Percentiles rank a stretch among this genome's conserved stretches.
These are phyloP conservation scores for Acanthisitta chloris DNA, from an alignment of 2,113 vertebrate genomes.

Conservation along the genomic window DNA sequence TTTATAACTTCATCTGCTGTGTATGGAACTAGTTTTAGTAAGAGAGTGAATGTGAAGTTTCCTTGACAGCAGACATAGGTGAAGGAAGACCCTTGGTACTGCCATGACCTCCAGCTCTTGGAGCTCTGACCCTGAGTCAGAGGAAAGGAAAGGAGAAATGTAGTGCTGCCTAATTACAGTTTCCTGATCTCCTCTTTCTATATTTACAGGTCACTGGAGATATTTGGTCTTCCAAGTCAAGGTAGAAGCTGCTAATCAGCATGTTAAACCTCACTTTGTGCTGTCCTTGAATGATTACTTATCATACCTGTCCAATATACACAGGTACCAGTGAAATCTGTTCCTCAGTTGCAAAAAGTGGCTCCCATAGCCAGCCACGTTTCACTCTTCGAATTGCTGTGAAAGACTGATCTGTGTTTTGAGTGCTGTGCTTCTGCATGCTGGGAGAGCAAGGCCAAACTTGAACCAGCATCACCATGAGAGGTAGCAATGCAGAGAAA, in stretches of 20 bases:
- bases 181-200: background rate
- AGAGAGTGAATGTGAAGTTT: background rate
- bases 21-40: background rate
- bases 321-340: conserved; percentile 53
- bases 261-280: background rate
- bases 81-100: background rate
- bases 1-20: background rate
- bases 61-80: background rate
- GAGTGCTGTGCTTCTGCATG: background rate
- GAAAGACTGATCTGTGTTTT: background rate
- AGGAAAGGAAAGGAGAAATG: background rate
- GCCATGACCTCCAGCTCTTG: fast-evolving
- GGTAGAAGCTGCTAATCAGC: background rate
- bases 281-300: background rate
- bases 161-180: background rate
- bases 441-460: conserved; percentile 54
- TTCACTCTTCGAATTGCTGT: conserved; percentile 68
- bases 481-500: conserved; percentile 23
- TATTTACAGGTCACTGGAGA: background rate
- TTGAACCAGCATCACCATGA: conserved; percentile 65
- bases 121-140: background rate
- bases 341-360: conserved; percentile 85
- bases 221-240: background rate
- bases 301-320: conserved; percentile 85
- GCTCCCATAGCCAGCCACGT: conserved; percentile 86